Evolutionary conservation across 1,140 invertebrate species (phyloP), one percentile per base, ranked within the genome.

Genomic region (Agrypnia vestita): DNA sequence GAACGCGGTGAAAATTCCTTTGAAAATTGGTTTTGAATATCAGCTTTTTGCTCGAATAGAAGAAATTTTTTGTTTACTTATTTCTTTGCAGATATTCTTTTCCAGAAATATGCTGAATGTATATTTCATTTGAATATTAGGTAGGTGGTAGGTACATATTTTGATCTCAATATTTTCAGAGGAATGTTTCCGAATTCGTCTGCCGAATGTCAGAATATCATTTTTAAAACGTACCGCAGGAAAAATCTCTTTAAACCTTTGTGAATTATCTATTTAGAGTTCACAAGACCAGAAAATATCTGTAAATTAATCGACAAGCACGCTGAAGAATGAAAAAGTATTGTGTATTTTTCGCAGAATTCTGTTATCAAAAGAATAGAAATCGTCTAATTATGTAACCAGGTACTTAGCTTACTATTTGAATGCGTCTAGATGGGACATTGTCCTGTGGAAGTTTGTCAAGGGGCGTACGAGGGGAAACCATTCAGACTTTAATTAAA

Each of bases 401-500:
- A 56, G 53, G 53, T 56, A 56, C 53, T 17, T 56, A 56, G 17
- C 17, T 56, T 56, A 56, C 53, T 56, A n/a, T 35, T 35, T 35
- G 25, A 35, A 35, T 35, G 17, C n/a, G n/a, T 17, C 53, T 56
- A 56, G 53, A 17, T 15, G n/a, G 10, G n/a, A 8, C n/a, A n/a
- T 8, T 12, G 11, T 56, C n/a, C 53, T 56, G 7, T 56, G 53
- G 53, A 17, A 56, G 53, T 35, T 64, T 12, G 25, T 44, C 10
- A 35, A 25, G 61, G 17, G 53, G 67, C 44, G 46, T 17, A 47
- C 44, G 46, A 47, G 67, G 44, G 1, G 47, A 51, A 17, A 15
- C 72, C 67, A 71, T 59, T 76, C 69, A 59, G 80, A 82, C 80
- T 82, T 82, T 82, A 82, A 82, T 82, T 82, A 82, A 82, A 82